Conservation (phyloP, 1,140 invertebrate genomes). For the Hypothenemus hampei region DNA sequence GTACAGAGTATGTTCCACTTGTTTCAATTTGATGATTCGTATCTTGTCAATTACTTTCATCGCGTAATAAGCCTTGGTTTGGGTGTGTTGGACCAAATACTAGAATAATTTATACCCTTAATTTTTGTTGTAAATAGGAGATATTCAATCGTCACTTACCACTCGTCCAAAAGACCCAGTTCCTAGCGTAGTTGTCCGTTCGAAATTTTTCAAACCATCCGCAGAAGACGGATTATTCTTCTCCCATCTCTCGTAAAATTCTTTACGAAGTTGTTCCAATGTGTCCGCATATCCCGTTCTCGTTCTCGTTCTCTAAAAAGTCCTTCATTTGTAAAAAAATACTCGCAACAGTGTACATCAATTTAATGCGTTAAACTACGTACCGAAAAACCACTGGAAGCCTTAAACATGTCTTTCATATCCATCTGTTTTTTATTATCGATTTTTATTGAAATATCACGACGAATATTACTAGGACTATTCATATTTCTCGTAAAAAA, state of each 20-base stretch:
- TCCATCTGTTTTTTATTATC: background rate
- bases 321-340: background rate
- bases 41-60: constrained; percentile 90
- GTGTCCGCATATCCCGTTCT: constrained; percentile 27
- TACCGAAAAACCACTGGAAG: constrained; percentile 11
- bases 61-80: constrained; percentile 67
- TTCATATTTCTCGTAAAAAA: no score
- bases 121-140: background rate
- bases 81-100: constrained; percentile 75
- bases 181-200: constrained; percentile 58
- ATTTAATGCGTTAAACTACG: background rate
- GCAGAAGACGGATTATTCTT: constrained; percentile 22
- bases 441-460: background rate
- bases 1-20: constrained; percentile 78
- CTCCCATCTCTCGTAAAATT: constrained; percentile 31
- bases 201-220: constrained; percentile 28
- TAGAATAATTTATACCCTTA: constrained; percentile 43
- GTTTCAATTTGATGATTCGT: constrained; percentile 77
- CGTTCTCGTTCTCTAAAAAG: constrained; percentile 23
- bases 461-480: background rate
- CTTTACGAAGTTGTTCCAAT: constrained; percentile 29
- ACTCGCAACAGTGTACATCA: background rate
- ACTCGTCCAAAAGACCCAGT: constrained; percentile 88
- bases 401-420: constrained; percentile 16
- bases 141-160: constrained; percentile 35